Percentiles rank a stretch among this genome's conserved stretches.
These are phyloP conservation scores for Xiphorhynchus elegans DNA, from an alignment of 2,113 vertebrate species.

Conservation along the genomic window DNA sequence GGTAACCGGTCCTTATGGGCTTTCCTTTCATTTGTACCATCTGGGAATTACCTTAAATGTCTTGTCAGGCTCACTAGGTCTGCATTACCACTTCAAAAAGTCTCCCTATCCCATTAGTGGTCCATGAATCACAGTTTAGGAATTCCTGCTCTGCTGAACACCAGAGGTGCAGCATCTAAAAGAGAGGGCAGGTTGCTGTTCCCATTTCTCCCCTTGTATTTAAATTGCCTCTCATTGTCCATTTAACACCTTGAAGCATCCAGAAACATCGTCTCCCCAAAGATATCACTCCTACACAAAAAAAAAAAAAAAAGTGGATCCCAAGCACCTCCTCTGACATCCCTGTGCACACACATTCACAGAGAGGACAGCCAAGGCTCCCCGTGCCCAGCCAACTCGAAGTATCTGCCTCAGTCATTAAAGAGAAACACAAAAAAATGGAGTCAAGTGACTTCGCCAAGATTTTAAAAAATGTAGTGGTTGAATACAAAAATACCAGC, in stretches of 20 bases:
- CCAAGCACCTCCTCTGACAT: conserved; percentile 23
- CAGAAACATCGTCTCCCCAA: not conserved
- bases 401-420: conserved; percentile 60
- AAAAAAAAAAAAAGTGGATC: not conserved
- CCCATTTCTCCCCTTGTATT: not conserved
- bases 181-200: not conserved
- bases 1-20: not conserved
- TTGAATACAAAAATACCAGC: conserved; percentile 60
- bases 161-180: not conserved
- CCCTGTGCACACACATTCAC: not conserved
- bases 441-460: conserved; percentile 48
- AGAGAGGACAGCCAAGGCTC: conserved; percentile 61
- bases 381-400: conserved; percentile 29
- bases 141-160: not conserved
- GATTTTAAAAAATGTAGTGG: conserved; percentile 57
- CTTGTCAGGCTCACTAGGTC: not conserved
- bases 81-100: conserved; percentile 37
- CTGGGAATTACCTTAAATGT: conserved; percentile 3
- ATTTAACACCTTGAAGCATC: not conserved
- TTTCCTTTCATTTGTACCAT: not conserved
- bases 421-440: conserved; percentile 45
- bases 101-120: not conserved
- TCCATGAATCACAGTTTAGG: not conserved
- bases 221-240: not conserved
- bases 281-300: not conserved